phyloP scores from a whole-genome alignment of 2,113 vertebrate genomes.

The Amblyornis subalaris region DNA sequence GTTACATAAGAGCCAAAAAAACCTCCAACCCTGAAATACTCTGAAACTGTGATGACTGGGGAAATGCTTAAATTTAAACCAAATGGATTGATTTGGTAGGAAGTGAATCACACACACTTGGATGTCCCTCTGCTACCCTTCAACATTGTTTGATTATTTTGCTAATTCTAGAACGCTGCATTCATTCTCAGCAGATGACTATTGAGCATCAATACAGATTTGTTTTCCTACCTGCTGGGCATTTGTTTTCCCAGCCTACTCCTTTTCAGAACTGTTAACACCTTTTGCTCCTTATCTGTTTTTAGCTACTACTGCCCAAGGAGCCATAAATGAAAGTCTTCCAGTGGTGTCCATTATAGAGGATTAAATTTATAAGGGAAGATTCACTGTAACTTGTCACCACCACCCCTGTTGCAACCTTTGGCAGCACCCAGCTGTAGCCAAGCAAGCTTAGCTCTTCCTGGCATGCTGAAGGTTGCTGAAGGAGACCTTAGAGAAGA shows the following conservation, averaged over 20 bases:
- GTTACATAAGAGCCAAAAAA: background rate
- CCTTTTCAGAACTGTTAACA: background rate
- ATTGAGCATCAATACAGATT: constrained; percentile 5
- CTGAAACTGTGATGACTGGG: background rate
- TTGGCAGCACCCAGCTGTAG: background rate
- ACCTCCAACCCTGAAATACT: background rate
- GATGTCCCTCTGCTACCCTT: background rate
- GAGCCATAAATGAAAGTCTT: background rate
- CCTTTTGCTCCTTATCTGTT: background rate
- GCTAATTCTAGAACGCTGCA: constrained; percentile 18
- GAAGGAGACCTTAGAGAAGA: background rate
- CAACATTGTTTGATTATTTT: constrained; percentile 28
- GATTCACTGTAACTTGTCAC: background rate
- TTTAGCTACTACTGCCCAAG: background rate
- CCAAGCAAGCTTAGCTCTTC: background rate
- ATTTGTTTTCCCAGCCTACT: background rate
- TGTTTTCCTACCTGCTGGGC: constrained; percentile 29
- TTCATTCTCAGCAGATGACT: background rate
- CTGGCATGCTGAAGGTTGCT: background rate
- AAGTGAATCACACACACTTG: constrained; percentile 32
- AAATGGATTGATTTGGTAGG: constrained; percentile 12
- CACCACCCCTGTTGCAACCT: background rate
- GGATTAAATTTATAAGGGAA: background rate
- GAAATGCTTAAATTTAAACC: constrained; percentile 4
- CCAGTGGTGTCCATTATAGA: background rate